A percentile compares a stretch with the other conserved stretches of the same genome.
phyloP scores from a whole-genome alignment of 2,113 vertebrate species.

The Cottus gobio region DNA sequence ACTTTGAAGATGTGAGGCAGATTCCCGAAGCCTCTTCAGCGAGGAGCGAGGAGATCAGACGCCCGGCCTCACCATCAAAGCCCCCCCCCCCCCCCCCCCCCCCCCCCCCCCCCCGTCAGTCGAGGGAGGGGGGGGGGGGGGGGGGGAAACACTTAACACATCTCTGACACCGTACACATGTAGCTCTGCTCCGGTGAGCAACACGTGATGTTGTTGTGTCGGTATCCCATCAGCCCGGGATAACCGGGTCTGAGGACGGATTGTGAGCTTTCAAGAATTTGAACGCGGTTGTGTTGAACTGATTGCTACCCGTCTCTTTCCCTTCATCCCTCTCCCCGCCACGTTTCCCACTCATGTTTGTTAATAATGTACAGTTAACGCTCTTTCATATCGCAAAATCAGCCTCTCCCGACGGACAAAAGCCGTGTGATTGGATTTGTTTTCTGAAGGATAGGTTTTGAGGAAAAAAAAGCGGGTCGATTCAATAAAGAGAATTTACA shows the following conservation, averaged over 20 bases:
- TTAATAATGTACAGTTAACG: not conserved
- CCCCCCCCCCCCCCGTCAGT: no score
- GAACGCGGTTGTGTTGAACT: not conserved
- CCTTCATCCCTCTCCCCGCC: not conserved
- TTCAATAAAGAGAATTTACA: slow-evolving; percentile 53
- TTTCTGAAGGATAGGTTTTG: slow-evolving; percentile 31
- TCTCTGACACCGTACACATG: slow-evolving; percentile 37
- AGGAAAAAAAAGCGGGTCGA: not conserved
- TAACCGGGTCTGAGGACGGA: not conserved
- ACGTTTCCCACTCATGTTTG: slow-evolving; percentile 8
- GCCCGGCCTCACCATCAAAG: slow-evolving; percentile 61
- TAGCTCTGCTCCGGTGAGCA: slow-evolving; percentile 30
- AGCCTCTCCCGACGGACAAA: slow-evolving; percentile 12
- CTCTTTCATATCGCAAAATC: slow-evolving; percentile 12
- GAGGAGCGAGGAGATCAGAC: slow-evolving; percentile 56
- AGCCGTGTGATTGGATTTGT: slow-evolving; percentile 53
- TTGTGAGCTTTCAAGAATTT: slow-evolving; percentile 5
- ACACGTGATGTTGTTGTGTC: not conserved
- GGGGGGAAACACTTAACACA: slow-evolving; percentile 43
- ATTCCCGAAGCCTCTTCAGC: slow-evolving; percentile 55
- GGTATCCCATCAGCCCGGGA: not conserved
- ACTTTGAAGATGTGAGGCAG: slow-evolving; percentile 69
- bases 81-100: no score
- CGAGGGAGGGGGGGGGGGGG: not conserved
- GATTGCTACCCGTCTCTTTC: slow-evolving; percentile 10